Evolutionary conservation across 2,797 vertebrate genomes (phyloP).

Genomic region (Aldrovandia affinis): DNA sequence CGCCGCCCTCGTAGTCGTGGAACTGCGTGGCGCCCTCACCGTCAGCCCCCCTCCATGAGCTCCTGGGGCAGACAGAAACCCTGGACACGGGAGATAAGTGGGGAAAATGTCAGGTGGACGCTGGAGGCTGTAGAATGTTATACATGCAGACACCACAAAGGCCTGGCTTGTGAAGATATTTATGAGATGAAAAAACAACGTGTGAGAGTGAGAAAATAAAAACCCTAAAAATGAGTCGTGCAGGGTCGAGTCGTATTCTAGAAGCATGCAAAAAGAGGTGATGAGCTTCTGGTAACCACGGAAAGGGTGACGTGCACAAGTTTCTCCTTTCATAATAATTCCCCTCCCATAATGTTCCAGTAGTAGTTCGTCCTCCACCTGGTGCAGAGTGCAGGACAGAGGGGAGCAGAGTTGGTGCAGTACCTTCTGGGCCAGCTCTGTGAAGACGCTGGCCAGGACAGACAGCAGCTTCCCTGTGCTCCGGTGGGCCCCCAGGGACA

Average conservation of each 20-base stretch:
- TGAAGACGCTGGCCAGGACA: slow-evolving; percentile 86
- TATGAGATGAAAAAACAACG: neutral
- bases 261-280: neutral
- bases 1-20: slow-evolving; percentile 91
- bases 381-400: neutral
- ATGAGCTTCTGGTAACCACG: neutral
- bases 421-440: slow-evolving; percentile 92
- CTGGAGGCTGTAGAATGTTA: neutral
- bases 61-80: slow-evolving; percentile 96
- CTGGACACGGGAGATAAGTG: slow-evolving; percentile 60
- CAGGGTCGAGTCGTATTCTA: too few relatives aligned
- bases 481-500: slow-evolving; percentile 85
- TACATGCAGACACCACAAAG: neutral
- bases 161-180: neutral
- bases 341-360: neutral
- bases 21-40: slow-evolving; percentile 90
- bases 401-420: neutral
- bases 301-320: neutral
- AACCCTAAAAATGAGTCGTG: too few relatives aligned
- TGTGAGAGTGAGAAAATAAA: too few relatives aligned
- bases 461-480: slow-evolving; percentile 90
- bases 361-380: neutral
- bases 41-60: slow-evolving; percentile 79
- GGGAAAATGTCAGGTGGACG: neutral
- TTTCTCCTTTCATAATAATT: neutral